Conservation (phyloP, 2,888 invertebrate species). For the Zygogramma bicolorata region DNA sequence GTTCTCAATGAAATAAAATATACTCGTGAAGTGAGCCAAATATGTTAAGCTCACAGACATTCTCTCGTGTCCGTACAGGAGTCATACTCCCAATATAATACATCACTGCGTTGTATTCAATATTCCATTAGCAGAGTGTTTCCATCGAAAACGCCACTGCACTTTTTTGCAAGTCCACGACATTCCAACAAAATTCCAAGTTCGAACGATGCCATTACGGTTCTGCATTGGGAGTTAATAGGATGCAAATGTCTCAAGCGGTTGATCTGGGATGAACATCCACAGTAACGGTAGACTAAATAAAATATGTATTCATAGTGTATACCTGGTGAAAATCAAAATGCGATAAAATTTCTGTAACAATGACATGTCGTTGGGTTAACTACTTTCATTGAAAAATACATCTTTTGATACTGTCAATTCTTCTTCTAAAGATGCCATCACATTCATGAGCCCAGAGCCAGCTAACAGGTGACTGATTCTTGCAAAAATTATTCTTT, state of each 20-base stretch:
- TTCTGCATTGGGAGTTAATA: constrained; percentile 18
- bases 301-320: neutral
- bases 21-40: no score
- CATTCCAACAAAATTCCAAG: neutral
- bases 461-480: no score
- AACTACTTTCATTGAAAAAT: no score
- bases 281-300: constrained; percentile 1
- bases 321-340: neutral
- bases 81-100: neutral
- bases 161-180: neutral
- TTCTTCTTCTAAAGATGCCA: no score
- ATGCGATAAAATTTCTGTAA: neutral
- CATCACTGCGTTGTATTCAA: no score
- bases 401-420: no score
- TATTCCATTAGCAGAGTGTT: neutral
- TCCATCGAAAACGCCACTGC: neutral
- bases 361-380: no score
- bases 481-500: no score
- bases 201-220: constrained; percentile 8
- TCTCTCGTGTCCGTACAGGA: neutral
- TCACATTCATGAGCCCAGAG: no score
- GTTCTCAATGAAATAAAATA: no score
- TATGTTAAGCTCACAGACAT: neutral
- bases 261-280: constrained; percentile 7
- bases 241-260: constrained; percentile 18